Conservation (phyloP, 1,140 invertebrate genomes). For the Lepidurus apus region DNA sequence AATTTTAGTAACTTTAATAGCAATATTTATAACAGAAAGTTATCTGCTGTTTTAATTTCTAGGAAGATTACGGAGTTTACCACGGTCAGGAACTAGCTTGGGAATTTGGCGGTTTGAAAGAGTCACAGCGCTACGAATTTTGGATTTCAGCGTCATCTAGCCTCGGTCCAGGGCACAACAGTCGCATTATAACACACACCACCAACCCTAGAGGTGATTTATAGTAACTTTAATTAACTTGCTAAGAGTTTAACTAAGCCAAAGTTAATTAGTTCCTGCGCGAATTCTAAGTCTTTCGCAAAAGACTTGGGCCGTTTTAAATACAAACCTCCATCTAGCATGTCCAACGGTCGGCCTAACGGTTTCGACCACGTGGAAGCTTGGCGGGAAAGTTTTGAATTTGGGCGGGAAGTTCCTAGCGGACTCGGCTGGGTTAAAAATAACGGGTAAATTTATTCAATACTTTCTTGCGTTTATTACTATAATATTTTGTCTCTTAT, state of each 20-base stretch:
- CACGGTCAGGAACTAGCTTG: not conserved
- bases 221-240: not conserved
- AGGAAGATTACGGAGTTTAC: not conserved
- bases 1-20: too few relatives aligned
- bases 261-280: not conserved
- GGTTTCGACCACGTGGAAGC: not conserved
- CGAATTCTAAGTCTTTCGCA: not conserved
- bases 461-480: not conserved
- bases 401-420: not conserved
- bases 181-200: not conserved
- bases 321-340: not conserved
- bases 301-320: not conserved
- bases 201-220: not conserved
- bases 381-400: not conserved
- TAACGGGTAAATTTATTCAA: not conserved
- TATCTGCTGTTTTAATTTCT: not conserved
- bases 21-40: too few relatives aligned
- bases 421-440: not conserved
- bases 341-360: not conserved
- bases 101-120: not conserved
- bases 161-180: not conserved
- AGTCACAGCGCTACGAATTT: not conserved
- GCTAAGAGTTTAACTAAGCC: not conserved
- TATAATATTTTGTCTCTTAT: not conserved
- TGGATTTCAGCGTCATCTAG: slow-evolving; percentile 16